Conservation (phyloP, 2,113 vertebrate genomes). For the Dicerorhinus sumatrensis region DNA sequence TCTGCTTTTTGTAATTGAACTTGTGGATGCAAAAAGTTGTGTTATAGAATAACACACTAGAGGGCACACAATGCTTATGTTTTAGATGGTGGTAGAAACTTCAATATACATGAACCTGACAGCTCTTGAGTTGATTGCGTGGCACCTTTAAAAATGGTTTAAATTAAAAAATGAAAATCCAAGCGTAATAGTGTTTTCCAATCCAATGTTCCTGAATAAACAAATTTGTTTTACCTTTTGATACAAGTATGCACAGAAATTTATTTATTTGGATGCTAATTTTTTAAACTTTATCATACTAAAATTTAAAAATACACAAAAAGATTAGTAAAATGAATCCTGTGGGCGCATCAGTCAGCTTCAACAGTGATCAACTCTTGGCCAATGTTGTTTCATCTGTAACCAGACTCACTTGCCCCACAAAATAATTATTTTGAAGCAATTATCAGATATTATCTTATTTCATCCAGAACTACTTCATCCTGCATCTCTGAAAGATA, state of each 20-base stretch:
- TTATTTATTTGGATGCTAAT: not conserved
- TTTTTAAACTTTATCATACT: not conserved
- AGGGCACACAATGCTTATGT: conserved; percentile 44
- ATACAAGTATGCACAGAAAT: not conserved
- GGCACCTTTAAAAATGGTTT: not conserved
- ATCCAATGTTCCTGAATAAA: not conserved
- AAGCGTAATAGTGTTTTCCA: not conserved
- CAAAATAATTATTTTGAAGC: not conserved
- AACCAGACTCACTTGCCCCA: not conserved
- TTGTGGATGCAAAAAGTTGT: not conserved
- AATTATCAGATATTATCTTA: not conserved
- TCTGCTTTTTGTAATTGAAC: not conserved
- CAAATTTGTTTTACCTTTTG: not conserved
- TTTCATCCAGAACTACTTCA: conserved; percentile 26
- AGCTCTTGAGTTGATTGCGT: not conserved
- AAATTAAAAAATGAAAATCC: not conserved
- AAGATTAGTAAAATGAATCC: not conserved
- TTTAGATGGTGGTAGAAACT: not conserved
- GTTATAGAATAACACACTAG: conserved; percentile 6
- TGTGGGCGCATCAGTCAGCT: no score
- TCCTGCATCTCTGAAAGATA: not conserved
- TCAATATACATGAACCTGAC: not conserved
- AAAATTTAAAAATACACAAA: not conserved
- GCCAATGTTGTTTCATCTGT: not conserved
- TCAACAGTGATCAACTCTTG: not conserved